Evolutionary conservation across 2,888 invertebrate species (phyloP).

Genomic region (Deilephila porcellus): DNA sequence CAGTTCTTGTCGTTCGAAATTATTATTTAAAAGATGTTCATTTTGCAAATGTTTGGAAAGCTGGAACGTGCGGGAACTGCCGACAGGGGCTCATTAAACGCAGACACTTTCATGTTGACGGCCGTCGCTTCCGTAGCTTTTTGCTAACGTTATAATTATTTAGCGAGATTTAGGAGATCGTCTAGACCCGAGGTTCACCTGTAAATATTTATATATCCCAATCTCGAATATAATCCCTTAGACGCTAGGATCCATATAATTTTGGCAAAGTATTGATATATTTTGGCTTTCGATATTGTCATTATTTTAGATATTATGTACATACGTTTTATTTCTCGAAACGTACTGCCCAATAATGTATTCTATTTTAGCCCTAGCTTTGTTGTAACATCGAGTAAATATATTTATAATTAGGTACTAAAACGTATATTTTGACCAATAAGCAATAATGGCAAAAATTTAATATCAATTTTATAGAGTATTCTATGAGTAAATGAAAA

Average conservation of each 20-base stretch:
- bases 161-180: background rate
- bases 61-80: background rate
- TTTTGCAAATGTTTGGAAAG: background rate
- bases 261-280: background rate
- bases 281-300: no score
- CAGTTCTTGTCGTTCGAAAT: background rate
- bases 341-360: no score
- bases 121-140: slow-evolving; percentile 8
- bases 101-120: slow-evolving; percentile 13
- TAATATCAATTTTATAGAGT: no score
- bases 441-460: no score
- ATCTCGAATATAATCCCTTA: no score
- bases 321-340: no score
- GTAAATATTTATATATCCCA: background rate
- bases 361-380: no score
- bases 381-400: no score
- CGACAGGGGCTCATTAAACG: slow-evolving; percentile 1
- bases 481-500: no score
- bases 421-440: no score
- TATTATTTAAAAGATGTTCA: background rate
- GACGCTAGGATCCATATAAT: background rate
- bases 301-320: no score
- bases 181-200: background rate
- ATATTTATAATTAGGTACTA: no score
- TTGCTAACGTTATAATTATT: slow-evolving; percentile 7